Evolutionary conservation across 2,797 vertebrate species (phyloP).

Genomic region (Parambassis ranga): DNA sequence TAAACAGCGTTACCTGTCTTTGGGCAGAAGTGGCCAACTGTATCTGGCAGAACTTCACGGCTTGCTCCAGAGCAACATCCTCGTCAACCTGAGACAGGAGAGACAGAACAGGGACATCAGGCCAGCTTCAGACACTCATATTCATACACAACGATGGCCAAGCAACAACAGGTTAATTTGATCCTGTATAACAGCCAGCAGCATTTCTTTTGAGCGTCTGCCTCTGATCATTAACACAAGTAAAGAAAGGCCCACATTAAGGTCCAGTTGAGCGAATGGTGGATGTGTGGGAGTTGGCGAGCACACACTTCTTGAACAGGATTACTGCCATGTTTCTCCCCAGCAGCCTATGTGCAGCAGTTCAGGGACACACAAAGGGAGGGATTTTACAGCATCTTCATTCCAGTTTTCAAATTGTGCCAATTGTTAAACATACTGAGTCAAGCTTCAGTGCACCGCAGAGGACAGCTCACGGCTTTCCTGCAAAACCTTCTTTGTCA

Average conservation of each 20-base stretch:
- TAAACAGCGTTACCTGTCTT: slow-evolving; percentile 86
- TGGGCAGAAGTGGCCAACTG: slow-evolving; percentile 92
- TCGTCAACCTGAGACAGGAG: slow-evolving; percentile 89
- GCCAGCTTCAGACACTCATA: background rate
- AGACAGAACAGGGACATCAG: slow-evolving; percentile 17
- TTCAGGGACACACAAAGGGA: slow-evolving; percentile 32
- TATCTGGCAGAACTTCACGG: slow-evolving; percentile 98
- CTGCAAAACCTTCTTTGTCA: background rate
- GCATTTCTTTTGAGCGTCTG: background rate
- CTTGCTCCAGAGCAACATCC: slow-evolving; percentile 95
- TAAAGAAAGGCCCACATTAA: slow-evolving; percentile 19
- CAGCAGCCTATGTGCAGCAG: slow-evolving; percentile 26
- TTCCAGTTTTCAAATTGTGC: slow-evolving; percentile 24
- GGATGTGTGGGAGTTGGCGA: slow-evolving; percentile 52
- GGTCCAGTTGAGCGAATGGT: slow-evolving; percentile 4
- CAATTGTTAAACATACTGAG: slow-evolving; percentile 28
- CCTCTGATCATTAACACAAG: slow-evolving; percentile 18
- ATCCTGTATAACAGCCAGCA: background rate
- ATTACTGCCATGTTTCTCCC: slow-evolving; percentile 12
- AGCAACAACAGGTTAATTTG: background rate
- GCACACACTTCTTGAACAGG: slow-evolving; percentile 14
- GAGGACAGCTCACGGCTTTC: slow-evolving; percentile 6
- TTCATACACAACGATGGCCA: background rate
- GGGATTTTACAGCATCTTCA: slow-evolving; percentile 27
- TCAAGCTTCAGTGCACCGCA: slow-evolving; percentile 7